Evolutionary conservation across 2,113 vertebrate genomes (phyloP).

Genomic region (Pangasianodon hypophthalmus): DNA sequence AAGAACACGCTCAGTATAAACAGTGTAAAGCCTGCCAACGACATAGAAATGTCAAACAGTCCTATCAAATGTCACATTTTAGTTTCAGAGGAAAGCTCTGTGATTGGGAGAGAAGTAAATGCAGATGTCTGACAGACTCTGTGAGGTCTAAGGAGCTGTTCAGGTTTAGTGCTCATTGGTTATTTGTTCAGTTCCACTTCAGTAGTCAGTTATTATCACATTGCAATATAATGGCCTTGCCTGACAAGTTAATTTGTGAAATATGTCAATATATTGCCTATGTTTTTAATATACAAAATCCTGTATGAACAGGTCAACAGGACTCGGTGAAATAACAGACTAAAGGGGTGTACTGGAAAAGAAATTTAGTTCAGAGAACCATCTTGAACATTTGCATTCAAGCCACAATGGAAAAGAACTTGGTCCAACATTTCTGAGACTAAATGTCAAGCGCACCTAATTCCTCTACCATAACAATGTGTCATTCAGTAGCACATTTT

Average conservation of each 20-base stretch:
- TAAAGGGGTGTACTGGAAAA: neutral
- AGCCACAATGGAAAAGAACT: slow-evolving; percentile 36
- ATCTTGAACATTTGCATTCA: neutral
- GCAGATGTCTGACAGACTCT: slow-evolving; percentile 25
- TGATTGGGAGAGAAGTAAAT: slow-evolving; percentile 33
- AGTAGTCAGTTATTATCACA: slow-evolving; percentile 27
- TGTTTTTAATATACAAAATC: neutral
- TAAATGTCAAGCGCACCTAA: slow-evolving; percentile 18
- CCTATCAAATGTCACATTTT: slow-evolving; percentile 42
- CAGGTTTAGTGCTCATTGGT: neutral
- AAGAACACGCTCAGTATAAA: slow-evolving; percentile 56
- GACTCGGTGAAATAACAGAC: neutral
- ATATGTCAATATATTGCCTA: neutral
- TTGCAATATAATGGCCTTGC: neutral
- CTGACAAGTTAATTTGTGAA: neutral
- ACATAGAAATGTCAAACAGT: slow-evolving; percentile 48
- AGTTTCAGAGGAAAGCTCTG: slow-evolving; percentile 27
- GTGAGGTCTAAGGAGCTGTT: neutral
- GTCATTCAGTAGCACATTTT: slow-evolving; percentile 40
- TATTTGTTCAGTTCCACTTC: slow-evolving; percentile 30
- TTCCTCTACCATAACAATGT: slow-evolving; percentile 40
- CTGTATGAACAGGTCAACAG: neutral
- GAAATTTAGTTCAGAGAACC: neutral
- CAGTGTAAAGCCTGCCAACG: slow-evolving; percentile 55
- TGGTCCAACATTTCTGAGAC: neutral